phyloP scores from a whole-genome alignment of 1,140 invertebrate species.

The Hestina assimilis region DNA sequence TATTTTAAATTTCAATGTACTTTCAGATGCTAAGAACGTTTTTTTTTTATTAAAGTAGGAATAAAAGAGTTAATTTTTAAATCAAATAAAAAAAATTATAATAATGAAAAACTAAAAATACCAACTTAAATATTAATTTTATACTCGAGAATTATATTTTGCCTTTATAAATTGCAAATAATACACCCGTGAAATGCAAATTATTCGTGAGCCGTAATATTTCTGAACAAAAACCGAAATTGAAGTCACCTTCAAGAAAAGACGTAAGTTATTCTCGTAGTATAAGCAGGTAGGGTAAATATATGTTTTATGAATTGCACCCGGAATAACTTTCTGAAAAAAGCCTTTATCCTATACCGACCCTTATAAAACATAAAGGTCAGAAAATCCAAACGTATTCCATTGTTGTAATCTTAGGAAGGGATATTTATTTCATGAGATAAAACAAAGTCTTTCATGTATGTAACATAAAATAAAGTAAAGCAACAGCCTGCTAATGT shows the following conservation, averaged over 20 bases:
- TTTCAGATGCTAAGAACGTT: too few species aligned
- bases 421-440: too few species aligned
- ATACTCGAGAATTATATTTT: background rate
- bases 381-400: background rate
- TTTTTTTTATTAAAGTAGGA: too few species aligned
- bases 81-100: background rate
- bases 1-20: too few species aligned
- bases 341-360: conserved; percentile 7
- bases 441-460: too few species aligned
- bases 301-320: conserved; percentile 1
- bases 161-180: background rate
- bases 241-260: conserved; percentile 2
- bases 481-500: too few species aligned
- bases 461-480: too few species aligned
- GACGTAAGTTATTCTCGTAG: background rate
- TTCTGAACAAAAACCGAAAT: background rate
- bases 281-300: conserved; percentile 5
- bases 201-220: background rate
- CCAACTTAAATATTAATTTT: background rate
- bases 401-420: too few species aligned
- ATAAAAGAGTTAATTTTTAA: too few species aligned
- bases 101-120: background rate
- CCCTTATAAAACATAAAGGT: background rate
- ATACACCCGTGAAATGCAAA: background rate
- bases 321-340: conserved; percentile 1